These are phyloP conservation scores for Mormyrus iriodes DNA, from an alignment of 2,113 vertebrate genomes.

Conservation along the genomic window DNA sequence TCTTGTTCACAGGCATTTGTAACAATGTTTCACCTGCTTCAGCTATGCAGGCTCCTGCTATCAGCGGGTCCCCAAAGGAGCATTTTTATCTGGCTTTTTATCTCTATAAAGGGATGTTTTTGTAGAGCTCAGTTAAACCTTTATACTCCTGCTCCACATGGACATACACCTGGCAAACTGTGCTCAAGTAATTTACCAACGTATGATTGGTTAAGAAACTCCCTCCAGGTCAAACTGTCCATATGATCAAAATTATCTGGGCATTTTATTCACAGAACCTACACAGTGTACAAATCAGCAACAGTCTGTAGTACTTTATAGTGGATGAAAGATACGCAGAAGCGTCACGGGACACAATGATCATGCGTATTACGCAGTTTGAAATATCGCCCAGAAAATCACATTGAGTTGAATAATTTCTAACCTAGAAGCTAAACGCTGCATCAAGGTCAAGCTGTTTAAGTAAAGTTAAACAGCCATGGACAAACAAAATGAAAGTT, in stretches of 20 bases:
- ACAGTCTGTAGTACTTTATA: background rate
- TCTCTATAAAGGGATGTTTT: background rate
- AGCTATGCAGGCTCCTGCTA: background rate
- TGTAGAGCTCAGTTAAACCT: background rate
- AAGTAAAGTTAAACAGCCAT: background rate
- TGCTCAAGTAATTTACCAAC: background rate
- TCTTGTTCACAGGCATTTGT: background rate
- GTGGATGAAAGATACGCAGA: background rate
- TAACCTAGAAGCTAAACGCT: background rate
- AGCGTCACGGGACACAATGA: background rate
- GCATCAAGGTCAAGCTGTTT: background rate
- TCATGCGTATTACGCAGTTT: background rate
- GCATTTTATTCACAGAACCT: background rate
- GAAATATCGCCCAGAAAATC: background rate
- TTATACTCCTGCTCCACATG: background rate
- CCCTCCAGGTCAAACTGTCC: background rate
- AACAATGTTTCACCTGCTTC: background rate
- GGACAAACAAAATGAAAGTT: background rate
- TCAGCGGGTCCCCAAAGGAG: background rate
- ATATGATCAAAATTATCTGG: background rate
- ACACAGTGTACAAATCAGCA: background rate
- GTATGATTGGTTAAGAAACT: background rate
- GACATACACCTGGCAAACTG: background rate
- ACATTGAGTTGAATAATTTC: background rate
- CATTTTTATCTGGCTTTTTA: background rate